These are phyloP conservation scores for Trichonephila clavipes DNA, from an alignment of 1,140 invertebrate species.

Conservation along the genomic window DNA sequence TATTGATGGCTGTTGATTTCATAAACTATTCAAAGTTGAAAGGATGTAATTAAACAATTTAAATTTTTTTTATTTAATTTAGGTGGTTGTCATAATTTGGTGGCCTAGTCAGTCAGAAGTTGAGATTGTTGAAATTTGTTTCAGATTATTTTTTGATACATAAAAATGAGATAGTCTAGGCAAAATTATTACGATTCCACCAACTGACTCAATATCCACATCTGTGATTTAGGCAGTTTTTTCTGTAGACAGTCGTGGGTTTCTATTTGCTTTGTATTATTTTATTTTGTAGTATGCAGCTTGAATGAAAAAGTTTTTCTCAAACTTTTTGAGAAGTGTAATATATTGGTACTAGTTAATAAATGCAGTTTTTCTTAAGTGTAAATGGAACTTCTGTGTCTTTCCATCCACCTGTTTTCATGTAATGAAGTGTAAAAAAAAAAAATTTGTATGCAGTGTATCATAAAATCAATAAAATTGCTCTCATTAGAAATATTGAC, in stretches of 20 bases:
- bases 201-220: conserved; percentile 16
- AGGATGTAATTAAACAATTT: not conserved
- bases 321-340: conserved; percentile 36
- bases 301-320: not conserved
- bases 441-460: conserved; percentile 37
- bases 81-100: not conserved
- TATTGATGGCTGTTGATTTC: not conserved
- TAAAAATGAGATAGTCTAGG: not conserved
- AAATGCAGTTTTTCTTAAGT: conserved; percentile 32
- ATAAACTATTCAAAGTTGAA: not conserved
- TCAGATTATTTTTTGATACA: conserved; percentile 4
- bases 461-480: conserved; percentile 63
- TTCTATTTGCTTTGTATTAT: conserved; percentile 1
- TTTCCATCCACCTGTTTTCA: conserved; percentile 50
- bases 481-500: conserved; percentile 37
- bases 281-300: conserved; percentile 6
- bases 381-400: conserved; percentile 28
- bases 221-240: conserved; percentile 8
- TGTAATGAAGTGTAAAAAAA: conserved; percentile 51
- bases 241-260: not conserved
- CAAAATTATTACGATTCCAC: not conserved
- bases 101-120: not conserved
- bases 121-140: not conserved
- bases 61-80: not conserved
- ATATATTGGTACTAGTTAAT: conserved; percentile 45